A percentile compares a stretch with the other conserved stretches of the same genome.
These are phyloP conservation scores for Ectemnius lituratus DNA, from an alignment of 2,888 invertebrate genomes.

Conservation along the genomic window DNA sequence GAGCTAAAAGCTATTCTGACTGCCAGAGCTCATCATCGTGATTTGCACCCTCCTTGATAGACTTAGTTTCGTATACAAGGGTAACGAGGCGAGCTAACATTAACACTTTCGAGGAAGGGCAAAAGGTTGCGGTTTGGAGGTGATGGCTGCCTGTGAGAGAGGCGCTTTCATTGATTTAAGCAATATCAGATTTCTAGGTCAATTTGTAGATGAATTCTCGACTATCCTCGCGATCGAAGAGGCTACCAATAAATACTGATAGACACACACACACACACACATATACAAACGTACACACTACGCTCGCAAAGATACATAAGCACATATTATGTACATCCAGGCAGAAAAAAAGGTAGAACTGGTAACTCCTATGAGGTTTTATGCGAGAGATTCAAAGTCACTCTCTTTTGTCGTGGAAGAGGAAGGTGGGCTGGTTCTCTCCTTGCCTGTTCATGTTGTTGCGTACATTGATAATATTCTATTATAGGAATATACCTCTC, in stretches of 20 bases:
- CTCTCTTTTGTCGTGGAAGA: too few relatives aligned
- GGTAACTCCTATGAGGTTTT: slow-evolving; percentile 10
- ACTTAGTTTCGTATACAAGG: slow-evolving; percentile 15
- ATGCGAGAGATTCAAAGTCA: too few relatives aligned
- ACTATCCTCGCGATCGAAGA: slow-evolving; percentile 64
- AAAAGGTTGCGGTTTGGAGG: slow-evolving; percentile 59
- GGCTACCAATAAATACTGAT: slow-evolving; percentile 42
- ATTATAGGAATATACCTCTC: too few relatives aligned
- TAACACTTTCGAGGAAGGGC: slow-evolving; percentile 35
- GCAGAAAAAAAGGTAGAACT: slow-evolving; percentile 12
- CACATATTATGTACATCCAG: too few relatives aligned
- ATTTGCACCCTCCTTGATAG: slow-evolving; percentile 76
- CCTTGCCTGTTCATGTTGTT: slow-evolving; percentile 71
- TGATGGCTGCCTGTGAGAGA: slow-evolving; percentile 74
- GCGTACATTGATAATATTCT: slow-evolving; percentile 71
- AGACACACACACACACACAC: slow-evolving; percentile 27
- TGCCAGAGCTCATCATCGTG: slow-evolving; percentile 75
- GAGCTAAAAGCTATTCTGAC: slow-evolving; percentile 76
- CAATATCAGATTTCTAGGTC: slow-evolving; percentile 78
- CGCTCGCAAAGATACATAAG: too few relatives aligned
- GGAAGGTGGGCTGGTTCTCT: slow-evolving; percentile 11
- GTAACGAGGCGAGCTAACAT: slow-evolving; percentile 17
- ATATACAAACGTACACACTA: slow-evolving; percentile 18
- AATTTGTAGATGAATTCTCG: slow-evolving; percentile 72
- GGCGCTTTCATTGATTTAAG: slow-evolving; percentile 76